Conservation (phyloP, 2,888 invertebrate species). For the Atethmia centrago region DNA sequence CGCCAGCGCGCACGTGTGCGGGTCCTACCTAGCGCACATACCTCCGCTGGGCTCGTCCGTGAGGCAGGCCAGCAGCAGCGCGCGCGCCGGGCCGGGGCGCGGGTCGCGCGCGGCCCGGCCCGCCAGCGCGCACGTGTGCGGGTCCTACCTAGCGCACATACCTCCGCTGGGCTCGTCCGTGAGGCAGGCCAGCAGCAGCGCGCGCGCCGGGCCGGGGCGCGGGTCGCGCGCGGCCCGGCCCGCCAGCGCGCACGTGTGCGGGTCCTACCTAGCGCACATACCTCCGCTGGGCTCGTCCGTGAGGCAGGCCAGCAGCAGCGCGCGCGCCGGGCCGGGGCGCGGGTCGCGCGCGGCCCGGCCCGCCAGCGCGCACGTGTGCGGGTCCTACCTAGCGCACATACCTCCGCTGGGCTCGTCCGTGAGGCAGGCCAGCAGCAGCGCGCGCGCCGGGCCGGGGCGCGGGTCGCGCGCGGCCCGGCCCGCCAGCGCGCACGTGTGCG, state of each 20-base stretch:
- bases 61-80: conserved; percentile 3
- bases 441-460: neutral
- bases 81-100: neutral
- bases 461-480: neutral
- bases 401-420: neutral
- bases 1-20: too few species aligned
- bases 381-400: neutral
- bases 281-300: neutral
- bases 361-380: neutral
- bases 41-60: neutral
- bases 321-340: neutral
- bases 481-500: neutral
- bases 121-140: neutral
- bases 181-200: conserved; percentile 3
- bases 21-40: neutral
- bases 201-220: neutral
- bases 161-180: neutral
- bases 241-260: neutral
- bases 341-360: neutral
- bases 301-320: conserved; percentile 8
- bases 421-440: conserved; percentile 8
- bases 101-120: neutral
- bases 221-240: neutral
- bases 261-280: neutral
- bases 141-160: neutral